phyloP scores from a whole-genome alignment of 2,113 vertebrate species.

The Ammodytes marinus region DNA sequence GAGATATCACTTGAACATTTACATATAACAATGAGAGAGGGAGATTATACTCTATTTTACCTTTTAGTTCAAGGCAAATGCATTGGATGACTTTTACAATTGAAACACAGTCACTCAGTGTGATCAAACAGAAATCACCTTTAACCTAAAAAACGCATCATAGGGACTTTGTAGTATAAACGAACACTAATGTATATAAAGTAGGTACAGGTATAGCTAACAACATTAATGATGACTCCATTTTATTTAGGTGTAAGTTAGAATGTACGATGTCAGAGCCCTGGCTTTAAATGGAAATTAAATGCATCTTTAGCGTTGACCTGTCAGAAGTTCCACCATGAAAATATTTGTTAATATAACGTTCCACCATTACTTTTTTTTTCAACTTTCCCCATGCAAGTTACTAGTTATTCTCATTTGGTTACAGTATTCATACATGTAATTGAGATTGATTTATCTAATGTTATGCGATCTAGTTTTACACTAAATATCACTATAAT shows the following conservation, averaged over 20 bases:
- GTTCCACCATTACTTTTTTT: too few species aligned
- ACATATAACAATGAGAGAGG: background rate
- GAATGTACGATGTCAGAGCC: background rate
- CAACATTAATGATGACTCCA: background rate
- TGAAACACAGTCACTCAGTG: background rate
- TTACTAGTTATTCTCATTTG: too few species aligned
- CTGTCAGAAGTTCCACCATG: too few species aligned
- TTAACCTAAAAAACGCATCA: background rate
- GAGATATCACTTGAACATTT: background rate
- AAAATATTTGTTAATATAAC: too few species aligned
- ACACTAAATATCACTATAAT: too few species aligned
- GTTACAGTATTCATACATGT: too few species aligned
- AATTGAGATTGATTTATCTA: too few species aligned
- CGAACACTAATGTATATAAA: background rate
- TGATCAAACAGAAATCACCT: constrained; percentile 1
- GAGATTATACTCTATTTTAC: background rate
- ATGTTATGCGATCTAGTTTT: too few species aligned
- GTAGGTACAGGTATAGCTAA: background rate
- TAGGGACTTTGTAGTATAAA: background rate
- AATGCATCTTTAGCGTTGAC: too few species aligned
- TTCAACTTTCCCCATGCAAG: too few species aligned
- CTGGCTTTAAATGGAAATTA: background rate
- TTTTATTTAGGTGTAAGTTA: background rate
- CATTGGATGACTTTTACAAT: background rate
- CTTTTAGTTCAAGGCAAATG: background rate